These are phyloP conservation scores for Plutomurus gul DNA, from an alignment of 1,140 invertebrate genomes.

Conservation along the genomic window DNA sequence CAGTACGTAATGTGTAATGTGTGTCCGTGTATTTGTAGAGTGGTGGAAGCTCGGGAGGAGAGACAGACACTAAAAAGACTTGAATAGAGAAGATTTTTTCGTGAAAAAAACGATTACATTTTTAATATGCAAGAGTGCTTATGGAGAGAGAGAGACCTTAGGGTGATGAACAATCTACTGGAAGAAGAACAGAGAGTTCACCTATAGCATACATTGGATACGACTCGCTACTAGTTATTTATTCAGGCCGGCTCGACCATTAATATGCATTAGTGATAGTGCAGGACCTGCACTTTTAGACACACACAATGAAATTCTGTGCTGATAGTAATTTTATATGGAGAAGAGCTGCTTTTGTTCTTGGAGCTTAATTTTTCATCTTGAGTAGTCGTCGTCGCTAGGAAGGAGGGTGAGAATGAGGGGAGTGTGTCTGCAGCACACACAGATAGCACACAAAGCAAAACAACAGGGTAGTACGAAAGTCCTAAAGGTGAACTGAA, in stretches of 20 bases:
- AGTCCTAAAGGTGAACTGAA: not conserved
- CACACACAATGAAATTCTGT: not conserved
- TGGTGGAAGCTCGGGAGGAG: no score
- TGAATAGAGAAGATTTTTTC: not conserved
- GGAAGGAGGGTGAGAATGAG: not conserved
- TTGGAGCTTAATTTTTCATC: slow-evolving; percentile 36
- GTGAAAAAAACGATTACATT: not conserved
- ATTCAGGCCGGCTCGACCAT: not conserved
- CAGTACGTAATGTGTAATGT: not conserved
- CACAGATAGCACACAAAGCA: not conserved
- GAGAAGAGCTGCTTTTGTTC: slow-evolving; percentile 29
- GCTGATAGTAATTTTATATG: not conserved
- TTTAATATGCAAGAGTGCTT: slow-evolving; percentile 20
- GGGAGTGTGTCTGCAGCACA: not conserved
- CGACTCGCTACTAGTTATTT: not conserved
- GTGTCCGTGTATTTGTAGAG: not conserved
- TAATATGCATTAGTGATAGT: not conserved
- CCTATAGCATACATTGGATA: no score
- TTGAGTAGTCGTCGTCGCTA: not conserved
- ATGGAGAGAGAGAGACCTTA: no score
- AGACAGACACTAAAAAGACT: not conserved
- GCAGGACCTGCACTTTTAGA: slow-evolving; percentile 8
- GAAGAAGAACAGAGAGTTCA: not conserved
- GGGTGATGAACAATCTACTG: not conserved
- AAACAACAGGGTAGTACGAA: not conserved